Conservation (phyloP, 2,888 invertebrate species). For the Macaria liturata region DNA sequence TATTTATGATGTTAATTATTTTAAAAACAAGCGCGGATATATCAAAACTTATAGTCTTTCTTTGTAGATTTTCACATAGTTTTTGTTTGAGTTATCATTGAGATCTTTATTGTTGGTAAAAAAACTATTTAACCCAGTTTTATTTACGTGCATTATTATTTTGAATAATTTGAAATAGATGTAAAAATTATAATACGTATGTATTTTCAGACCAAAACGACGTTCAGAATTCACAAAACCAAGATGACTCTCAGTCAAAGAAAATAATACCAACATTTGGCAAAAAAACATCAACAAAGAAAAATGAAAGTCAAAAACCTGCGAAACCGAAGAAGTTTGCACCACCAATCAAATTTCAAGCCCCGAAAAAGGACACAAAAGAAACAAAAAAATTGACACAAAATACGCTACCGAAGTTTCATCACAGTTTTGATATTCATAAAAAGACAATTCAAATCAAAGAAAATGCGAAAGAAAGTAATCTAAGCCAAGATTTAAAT, state of each 20-base stretch:
- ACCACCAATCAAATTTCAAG: constrained; percentile 46
- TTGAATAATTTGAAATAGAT: background rate
- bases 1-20: too few species aligned
- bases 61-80: too few species aligned
- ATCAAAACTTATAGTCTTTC: too few species aligned
- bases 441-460: too few species aligned
- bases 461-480: too few species aligned
- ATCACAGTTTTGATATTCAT: background rate
- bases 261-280: constrained; percentile 49
- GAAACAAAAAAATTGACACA: constrained; percentile 1
- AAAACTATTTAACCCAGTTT: too few species aligned
- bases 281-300: constrained; percentile 36
- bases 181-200: background rate
- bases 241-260: constrained; percentile 1
- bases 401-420: constrained; percentile 5
- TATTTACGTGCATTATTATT: too few species aligned
- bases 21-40: too few species aligned
- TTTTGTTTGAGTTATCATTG: too few species aligned
- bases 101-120: too few species aligned
- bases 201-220: constrained; percentile 22
- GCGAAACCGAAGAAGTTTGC: constrained; percentile 53
- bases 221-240: background rate
- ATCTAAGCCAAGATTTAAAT: background rate
- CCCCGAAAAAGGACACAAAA: background rate
- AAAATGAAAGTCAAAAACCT: constrained; percentile 12